Evolutionary conservation across 2,797 vertebrate species (phyloP), one percentile per base, ranked within the genome.

Genomic region (Rhinella marina): DNA sequence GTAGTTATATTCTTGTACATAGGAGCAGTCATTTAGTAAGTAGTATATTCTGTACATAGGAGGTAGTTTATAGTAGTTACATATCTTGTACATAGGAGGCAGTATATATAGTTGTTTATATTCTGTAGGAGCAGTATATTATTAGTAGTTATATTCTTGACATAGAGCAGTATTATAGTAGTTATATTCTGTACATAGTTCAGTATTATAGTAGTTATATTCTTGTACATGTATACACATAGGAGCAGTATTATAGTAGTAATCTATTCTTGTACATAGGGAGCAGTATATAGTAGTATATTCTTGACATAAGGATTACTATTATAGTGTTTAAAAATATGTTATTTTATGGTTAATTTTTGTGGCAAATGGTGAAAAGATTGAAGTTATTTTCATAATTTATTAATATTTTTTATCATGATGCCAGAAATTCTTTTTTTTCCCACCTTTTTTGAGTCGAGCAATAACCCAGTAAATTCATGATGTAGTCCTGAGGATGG

Each of bases 141-240:
- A 66, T n/a, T 66, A 66, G 64, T 66, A 66, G 64, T 66, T 66
- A 66, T 75, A 75, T 75, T 75, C 41, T n/a, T 75, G 72, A n/a
- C n/a, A 75, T 50, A 23, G 41, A 41, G 66, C 27, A 70, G 68
- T 70, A 70, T 70, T 70, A 70, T 32, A 70, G 68, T 70, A 70
- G 68, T 16, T 70, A 70, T 70, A 70, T 70, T 27, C 32, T 70
- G 66, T 25, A 68, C 25, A 27, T 68, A 29, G 64, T 25, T 13
- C 19, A 70, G 25, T 70, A 70, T 70, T 70, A 70, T 70, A 29
- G 27, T 29, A 70, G 66, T 70, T 70, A 70, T 70, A 32, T 70
- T 70, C 66, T 17, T 70, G 66, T 70, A 70, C 12, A 70, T 29
- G n/a, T n/a, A n/a, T n/a, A n/a, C n/a, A 70, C 32, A 41, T 41